Base-by-base conservation (phyloP, 2,888 invertebrate genomes). In the Orthosia gothica region DNA sequence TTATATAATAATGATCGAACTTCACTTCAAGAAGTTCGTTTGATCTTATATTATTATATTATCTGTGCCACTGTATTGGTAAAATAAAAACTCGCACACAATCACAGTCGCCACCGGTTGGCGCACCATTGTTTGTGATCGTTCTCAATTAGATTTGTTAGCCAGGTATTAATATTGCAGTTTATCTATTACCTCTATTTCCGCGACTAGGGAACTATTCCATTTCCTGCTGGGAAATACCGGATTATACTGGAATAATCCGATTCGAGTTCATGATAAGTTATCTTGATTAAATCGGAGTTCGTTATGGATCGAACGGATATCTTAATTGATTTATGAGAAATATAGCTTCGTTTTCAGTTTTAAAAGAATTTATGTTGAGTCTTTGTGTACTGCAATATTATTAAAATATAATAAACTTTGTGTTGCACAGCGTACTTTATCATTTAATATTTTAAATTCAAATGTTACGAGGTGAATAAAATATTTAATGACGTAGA, bases 81-180 rank as follows among this genome's bases (percentile, higher is more conserved):
- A 23, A 50, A n/a, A 54, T 65, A 72, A 77, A 77, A 73, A 79
- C 62, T 73, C 26, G 18, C 45, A 70, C 18, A 64, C 55, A 69
- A 61, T 52, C 13, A 23, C 64, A 61, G 11, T 50, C 40, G n/a
- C 59, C 50, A 40, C 7, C 16, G 49, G 45, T 54, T 50, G 49
- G 13, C 68, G n/a, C 49, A 32, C 32, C 67, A 57, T 72, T 84
- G 81, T 82, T 80, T 83, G 74, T 63, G n/a, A 76, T 70, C 68
- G 63, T 58, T 74, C 68, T 76, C 74, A 84, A 84, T 84, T 82
- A 81, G 45, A 81, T 71, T 75, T 32, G 52, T 57, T 74, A 71
- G 49, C 7, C 55, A 66, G 62, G 45, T 65, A 71, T 80, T 70
- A 70, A 76, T 76, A 73, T 32, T 52, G 5, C 40, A 49, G 59